Percentiles rank a stretch among this genome's conserved stretches.
These are phyloP conservation scores for Saccopteryx bilineata DNA, from an alignment of 2,113 vertebrate genomes.

Conservation along the genomic window DNA sequence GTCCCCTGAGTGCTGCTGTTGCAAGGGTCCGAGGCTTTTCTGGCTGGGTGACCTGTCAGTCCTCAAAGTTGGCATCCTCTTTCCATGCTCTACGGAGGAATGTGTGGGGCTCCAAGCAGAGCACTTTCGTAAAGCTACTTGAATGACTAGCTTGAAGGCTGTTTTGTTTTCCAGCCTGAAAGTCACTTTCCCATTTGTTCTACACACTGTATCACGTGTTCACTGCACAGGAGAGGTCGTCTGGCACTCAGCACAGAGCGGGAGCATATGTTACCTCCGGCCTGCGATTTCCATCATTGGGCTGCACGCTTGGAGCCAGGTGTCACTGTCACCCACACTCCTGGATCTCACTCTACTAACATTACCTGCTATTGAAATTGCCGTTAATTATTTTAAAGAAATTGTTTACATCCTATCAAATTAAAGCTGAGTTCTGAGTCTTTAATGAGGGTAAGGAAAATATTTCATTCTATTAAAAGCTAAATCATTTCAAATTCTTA, in stretches of 20 bases:
- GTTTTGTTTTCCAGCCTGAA: conserved; percentile 53
- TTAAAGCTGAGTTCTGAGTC: conserved; percentile 64
- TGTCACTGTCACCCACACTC: not conserved
- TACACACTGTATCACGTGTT: conserved; percentile 15
- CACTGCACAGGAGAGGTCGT: not conserved
- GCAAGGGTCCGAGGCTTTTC: not conserved
- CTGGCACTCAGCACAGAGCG: not conserved
- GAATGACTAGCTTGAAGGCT: not conserved
- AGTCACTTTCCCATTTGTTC: conserved; percentile 65
- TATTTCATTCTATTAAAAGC: conserved; percentile 56
- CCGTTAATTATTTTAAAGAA: not conserved
- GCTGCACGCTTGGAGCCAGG: not conserved
- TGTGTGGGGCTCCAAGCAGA: not conserved
- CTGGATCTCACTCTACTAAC: conserved; percentile 2
- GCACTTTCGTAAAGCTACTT: not conserved
- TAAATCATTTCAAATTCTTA: conserved; percentile 63
- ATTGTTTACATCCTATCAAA: conserved; percentile 60
- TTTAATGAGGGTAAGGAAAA: conserved; percentile 71
- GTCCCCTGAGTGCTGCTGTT: not conserved
- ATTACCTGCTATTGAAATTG: not conserved
- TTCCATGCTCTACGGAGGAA: not conserved
- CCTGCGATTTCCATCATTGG: not conserved
- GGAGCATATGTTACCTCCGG: not conserved
- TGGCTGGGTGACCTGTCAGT: not conserved
- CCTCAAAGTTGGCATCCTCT: not conserved